Evolutionary conservation across 37 sponge, comb jelly and placozoan genomes (phyloP).

Genomic region (Eunapius fragilis): DNA sequence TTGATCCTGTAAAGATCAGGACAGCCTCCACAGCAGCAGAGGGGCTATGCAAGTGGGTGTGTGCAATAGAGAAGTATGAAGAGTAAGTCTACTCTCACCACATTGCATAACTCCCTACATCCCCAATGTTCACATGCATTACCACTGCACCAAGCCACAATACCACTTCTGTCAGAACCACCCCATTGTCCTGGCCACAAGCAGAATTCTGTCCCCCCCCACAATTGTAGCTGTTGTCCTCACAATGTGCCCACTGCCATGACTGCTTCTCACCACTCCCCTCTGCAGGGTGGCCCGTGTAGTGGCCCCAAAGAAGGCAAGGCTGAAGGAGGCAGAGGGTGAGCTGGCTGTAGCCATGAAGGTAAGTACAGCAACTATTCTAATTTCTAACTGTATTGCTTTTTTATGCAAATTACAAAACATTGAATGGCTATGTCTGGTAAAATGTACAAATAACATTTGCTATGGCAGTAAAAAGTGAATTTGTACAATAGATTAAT

Average conservation of each 20-base stretch:
- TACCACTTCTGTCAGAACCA: neutral
- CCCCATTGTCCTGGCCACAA: neutral
- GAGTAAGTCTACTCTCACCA: too few relatives aligned
- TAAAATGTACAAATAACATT: too few relatives aligned
- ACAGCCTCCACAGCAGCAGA: conserved; percentile 95
- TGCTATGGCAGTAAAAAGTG: too few relatives aligned
- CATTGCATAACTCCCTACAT: too few relatives aligned
- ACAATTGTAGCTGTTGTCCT: neutral
- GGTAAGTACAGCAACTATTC: conserved; percentile 11
- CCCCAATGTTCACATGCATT: too few relatives aligned
- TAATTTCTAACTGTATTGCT: too few relatives aligned
- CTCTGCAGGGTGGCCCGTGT: conserved; percentile 84
- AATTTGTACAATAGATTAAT: too few relatives aligned
- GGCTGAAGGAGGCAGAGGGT: conserved; percentile 86
- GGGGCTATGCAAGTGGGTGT: conserved; percentile 97
- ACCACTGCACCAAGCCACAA: too few relatives aligned
- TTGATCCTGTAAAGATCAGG: conserved; percentile 94
- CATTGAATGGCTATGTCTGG: too few relatives aligned
- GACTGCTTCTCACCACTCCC: neutral
- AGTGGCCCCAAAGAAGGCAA: conserved; percentile 95
- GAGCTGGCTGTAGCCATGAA: conserved; percentile 93
- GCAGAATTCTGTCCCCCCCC: neutral
- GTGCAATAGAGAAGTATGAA: conserved; percentile 95
- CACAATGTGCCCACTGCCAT: neutral
- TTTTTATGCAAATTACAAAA: too few relatives aligned